phyloP scores from a whole-genome alignment of 23 tunicate species.

The Trididemnum clinides region DNA sequence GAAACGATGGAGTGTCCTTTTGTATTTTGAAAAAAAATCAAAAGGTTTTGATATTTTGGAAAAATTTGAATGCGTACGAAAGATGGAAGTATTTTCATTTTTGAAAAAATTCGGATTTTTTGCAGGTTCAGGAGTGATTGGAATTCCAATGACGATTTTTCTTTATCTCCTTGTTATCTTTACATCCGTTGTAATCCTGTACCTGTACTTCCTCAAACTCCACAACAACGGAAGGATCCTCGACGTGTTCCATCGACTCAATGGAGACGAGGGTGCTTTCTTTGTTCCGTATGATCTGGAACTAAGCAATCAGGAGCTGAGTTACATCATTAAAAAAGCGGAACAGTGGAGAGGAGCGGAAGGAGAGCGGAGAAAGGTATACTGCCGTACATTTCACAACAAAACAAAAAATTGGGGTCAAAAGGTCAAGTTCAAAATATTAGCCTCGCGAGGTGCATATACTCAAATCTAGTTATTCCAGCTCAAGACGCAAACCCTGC shows the following conservation, averaged over 20 bases:
- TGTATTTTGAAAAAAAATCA: not conserved
- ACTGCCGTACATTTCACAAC: too few species aligned
- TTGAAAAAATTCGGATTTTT: too few species aligned
- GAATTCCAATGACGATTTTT: conserved; percentile 88
- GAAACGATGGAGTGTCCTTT: not conserved
- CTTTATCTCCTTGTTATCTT: conserved; percentile 81
- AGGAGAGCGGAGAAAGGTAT: conserved; percentile 87
- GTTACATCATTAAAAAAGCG: conserved; percentile 76
- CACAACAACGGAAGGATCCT: conserved; percentile 95
- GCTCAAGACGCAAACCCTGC: too few species aligned
- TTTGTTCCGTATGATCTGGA: conserved; percentile 93
- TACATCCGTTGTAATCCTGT: conserved; percentile 63
- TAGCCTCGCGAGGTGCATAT: too few species aligned
- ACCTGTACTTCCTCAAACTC: conserved; percentile 91
- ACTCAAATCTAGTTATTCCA: too few species aligned
- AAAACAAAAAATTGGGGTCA: too few species aligned
- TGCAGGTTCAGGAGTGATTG: conserved; percentile 88
- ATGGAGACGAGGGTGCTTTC: conserved; percentile 67
- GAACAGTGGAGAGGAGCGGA: conserved; percentile 98
- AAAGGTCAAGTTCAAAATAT: too few species aligned
- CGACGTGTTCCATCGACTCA: conserved; percentile 90
- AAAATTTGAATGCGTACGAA: too few species aligned
- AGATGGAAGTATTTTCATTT: too few species aligned
- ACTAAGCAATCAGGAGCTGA: conserved; percentile 83
- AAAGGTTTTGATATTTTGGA: too few species aligned